Evolutionary conservation across 2,113 vertebrate genomes (phyloP).

Genomic region (Seriola quinqueradiata): DNA sequence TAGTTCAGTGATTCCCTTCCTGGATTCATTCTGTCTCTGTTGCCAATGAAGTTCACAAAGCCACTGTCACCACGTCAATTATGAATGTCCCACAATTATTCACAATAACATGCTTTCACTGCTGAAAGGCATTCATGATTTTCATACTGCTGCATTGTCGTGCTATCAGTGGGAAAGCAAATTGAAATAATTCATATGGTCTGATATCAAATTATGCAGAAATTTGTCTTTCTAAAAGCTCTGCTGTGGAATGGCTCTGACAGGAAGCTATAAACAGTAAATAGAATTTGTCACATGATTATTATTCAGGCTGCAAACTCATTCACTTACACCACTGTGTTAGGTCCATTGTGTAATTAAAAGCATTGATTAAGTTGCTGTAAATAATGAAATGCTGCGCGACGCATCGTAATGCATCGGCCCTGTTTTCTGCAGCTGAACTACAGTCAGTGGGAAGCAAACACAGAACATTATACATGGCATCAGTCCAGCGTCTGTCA

Average conservation of each 20-base stretch:
- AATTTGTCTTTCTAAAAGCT: conserved; percentile 46
- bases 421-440: conserved; percentile 26
- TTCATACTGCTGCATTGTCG: conserved; percentile 47
- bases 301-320: conserved; percentile 48
- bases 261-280: conserved; percentile 57
- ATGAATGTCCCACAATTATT: conserved; percentile 28
- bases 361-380: conserved; percentile 60
- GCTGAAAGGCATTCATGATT: conserved; percentile 25
- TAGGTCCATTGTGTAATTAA: conserved; percentile 62
- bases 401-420: conserved; percentile 29
- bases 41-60: conserved; percentile 21
- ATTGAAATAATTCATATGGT: conserved; percentile 37
- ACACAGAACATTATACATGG: conserved; percentile 16
- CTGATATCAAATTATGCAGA: conserved; percentile 50
- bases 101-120: neutral
- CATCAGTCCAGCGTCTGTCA: conserved; percentile 10
- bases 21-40: neutral
- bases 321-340: conserved; percentile 54
- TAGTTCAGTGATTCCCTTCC: conserved; percentile 23
- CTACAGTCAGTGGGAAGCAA: conserved; percentile 12
- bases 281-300: conserved; percentile 29
- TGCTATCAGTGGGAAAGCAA: conserved; percentile 5
- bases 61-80: neutral
- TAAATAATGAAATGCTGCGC: conserved; percentile 50
- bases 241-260: conserved; percentile 16